Conservation (phyloP, 2,113 vertebrate genomes). For the Australoheros scitulus region DNA sequence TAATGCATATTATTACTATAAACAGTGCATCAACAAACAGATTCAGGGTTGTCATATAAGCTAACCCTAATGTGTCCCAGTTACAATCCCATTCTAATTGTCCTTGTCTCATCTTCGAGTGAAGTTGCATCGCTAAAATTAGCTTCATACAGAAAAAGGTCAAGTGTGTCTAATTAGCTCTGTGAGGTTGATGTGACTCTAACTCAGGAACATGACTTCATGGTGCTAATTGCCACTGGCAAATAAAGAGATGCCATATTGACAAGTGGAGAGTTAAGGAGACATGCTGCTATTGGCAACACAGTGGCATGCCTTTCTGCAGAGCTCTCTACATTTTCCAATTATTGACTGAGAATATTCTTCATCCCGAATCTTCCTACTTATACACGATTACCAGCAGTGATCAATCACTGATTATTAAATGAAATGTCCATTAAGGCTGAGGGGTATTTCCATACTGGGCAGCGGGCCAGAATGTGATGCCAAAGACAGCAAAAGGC, state of each 20-base stretch:
- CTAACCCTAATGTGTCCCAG: not conserved
- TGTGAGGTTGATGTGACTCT: conserved; percentile 48
- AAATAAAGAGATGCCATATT: conserved; percentile 68
- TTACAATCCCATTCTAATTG: not conserved
- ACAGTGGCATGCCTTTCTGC: conserved; percentile 23
- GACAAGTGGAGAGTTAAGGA: conserved; percentile 62
- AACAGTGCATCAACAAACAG: not conserved
- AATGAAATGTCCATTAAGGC: conserved; percentile 75
- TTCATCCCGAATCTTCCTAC: conserved; percentile 53
- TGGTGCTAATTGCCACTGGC: conserved; percentile 65
- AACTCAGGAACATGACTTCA: conserved; percentile 48
- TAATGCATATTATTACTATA: not conserved
- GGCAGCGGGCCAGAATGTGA: conserved; percentile 55
- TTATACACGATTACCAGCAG: conserved; percentile 74
- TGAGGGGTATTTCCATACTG: conserved; percentile 67
- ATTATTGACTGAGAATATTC: conserved; percentile 71
- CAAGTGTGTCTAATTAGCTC: conserved; percentile 68
- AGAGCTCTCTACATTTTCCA: conserved; percentile 45
- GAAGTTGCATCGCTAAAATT: conserved; percentile 43
- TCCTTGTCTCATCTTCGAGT: not conserved
- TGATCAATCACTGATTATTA: conserved; percentile 78
- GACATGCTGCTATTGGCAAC: conserved; percentile 58
- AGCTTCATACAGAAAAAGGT: conserved; percentile 61
- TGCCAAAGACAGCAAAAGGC: conserved; percentile 26
- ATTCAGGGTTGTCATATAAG: not conserved